Base-by-base conservation (phyloP, 2,888 invertebrate species). In the Sesia bembeciformis region DNA sequence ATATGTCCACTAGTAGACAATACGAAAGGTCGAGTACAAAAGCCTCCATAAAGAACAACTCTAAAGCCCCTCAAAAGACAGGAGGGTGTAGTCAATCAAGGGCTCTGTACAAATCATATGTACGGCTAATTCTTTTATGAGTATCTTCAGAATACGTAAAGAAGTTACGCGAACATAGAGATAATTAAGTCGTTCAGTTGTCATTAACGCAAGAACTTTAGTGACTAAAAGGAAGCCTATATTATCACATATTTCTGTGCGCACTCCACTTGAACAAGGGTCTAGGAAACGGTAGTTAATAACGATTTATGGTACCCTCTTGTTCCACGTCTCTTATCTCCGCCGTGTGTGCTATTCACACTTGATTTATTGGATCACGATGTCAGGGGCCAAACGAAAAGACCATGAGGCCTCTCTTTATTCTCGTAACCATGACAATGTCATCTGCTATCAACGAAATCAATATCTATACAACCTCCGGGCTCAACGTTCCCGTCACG, bases 221-320 rank as follows among this genome's bases (percentile, higher is more conserved):
- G 23, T 23, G 8, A 46, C 8, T 23, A 46, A 4, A 46, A 38
- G 38, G 50, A 50, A 52, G n/a, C 40, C 7, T n/a, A 40, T 52
- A 52, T 40, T 40, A 40, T 50, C 50, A 59, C 61, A 64, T 59
- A 59, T 61, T 62, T 59, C 67, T 59, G 67, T 66, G 69, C 72
- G 49, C 58, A 72, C 76, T 78, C 72, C 64, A 70, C 64, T 71
- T 73, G 75, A 79, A 79, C 81, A 76, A 76, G 81, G 79, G 73
- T 66, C 71, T 68, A 73, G 68, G 74, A 72, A 74, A 68, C 67
- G 76, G 78, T 76, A 81, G 80, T 84, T 83, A 83, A 84, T 84
- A 84, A 83, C 82, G 85, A 87, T 88, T 86, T 87, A 87, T 84
- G 78, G 77, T 76, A 78, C 83, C 84, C 84, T 83, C 84, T 88